Evolutionary conservation across 2,797 vertebrate genomes (phyloP).

Genomic region (Tiaroga cobitis): DNA sequence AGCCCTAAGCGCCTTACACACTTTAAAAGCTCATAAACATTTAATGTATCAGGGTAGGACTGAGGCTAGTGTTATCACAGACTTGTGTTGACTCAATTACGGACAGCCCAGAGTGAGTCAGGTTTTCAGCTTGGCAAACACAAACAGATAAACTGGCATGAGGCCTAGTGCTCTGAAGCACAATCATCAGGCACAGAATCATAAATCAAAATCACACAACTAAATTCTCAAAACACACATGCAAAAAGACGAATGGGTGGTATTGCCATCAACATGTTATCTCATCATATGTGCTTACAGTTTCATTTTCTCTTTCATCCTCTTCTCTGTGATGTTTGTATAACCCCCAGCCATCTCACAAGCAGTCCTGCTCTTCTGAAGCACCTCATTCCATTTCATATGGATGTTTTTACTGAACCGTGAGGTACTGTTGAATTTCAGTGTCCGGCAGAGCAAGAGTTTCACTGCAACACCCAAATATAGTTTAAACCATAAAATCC

Average conservation of each 20-base stretch:
- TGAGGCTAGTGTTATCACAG: slow-evolving; percentile 16
- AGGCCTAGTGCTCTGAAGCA: neutral
- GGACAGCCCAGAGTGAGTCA: slow-evolving; percentile 1
- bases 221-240: neutral
- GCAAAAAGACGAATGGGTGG: neutral
- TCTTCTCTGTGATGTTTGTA: slow-evolving; percentile 23
- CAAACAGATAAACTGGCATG: slow-evolving; percentile 20
- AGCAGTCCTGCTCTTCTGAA: slow-evolving; percentile 15
- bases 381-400: neutral
- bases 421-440: slow-evolving; percentile 14
- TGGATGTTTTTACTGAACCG: neutral
- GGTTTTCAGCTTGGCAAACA: slow-evolving; percentile 29
- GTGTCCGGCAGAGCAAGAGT: neutral
- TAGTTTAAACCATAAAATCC: slow-evolving; percentile 31
- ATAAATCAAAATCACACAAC: slow-evolving; percentile 19
- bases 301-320: slow-evolving; percentile 8
- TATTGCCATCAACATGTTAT: slow-evolving; percentile 13
- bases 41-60: slow-evolving; percentile 33
- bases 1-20: slow-evolving; percentile 14
- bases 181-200: slow-evolving; percentile 4
- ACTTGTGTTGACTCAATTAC: slow-evolving; percentile 24
- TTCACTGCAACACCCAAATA: slow-evolving; percentile 18
- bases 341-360: slow-evolving; percentile 4
- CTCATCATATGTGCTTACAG: neutral
- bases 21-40: slow-evolving; percentile 41